Evolutionary conservation across 2,888 invertebrate species (phyloP), one percentile per base, ranked within the genome.

Genomic region (Pristionchus entomophagus): DNA sequence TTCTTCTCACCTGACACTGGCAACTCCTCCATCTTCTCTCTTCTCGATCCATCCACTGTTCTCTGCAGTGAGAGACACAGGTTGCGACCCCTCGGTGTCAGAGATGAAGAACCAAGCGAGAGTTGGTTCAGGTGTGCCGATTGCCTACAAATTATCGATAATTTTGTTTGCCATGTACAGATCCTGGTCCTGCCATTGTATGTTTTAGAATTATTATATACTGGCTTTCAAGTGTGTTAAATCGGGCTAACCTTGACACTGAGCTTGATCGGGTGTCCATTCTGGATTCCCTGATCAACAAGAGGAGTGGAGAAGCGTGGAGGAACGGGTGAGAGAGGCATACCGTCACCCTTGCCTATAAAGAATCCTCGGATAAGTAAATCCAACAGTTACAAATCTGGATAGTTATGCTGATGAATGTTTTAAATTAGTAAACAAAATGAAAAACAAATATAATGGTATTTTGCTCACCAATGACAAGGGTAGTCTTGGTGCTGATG

Each of bases 41-140:
- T 88, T 89, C 80, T 91, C 90, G 45, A 88, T 89, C 92, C 92
- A 92, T 65, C 88, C 89, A 77, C 85, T 73, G 51, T 45, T 38
- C 2, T 38, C 29, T 38, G 80, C 69, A 22, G 83, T 86, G 53
- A 80, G 83, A 32, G 82, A 83, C 6, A 81, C 81, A 0, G 86
- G 83, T 45, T 56, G 73, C 38, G 87, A 29, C 51, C 86, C 84
- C n/a, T 86, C 78, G 0, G 84, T 86, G 73, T 91, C 91, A 86
- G 90, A 90, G 65, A 89, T 87, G 87, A 91, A 91, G 84, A 88
- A 89, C 92, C 92, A 92, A 69, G 88, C 85, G 59, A 92, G 87
- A 14, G 88, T 88, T 65, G 92, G 91, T 45, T 91, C 91, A 10
- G 91, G 91, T 12, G 86, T 83, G 29, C 90, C 90, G 29, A 86